These are phyloP conservation scores for Halyomorpha halys DNA, from an alignment of 1,140 invertebrate genomes.

Conservation along the genomic window DNA sequence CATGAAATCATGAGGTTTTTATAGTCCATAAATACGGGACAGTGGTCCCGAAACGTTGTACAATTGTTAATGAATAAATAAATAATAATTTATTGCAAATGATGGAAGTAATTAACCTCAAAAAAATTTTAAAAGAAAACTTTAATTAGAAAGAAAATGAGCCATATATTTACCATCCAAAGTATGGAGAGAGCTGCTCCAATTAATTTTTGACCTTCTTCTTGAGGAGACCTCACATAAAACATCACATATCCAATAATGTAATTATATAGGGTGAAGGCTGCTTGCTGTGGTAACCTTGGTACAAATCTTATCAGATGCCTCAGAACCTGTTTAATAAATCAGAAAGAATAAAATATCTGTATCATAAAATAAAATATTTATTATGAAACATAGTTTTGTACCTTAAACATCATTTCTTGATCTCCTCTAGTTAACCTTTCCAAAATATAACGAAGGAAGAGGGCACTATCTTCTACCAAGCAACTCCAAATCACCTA, in stretches of 20 bases:
- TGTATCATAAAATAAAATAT: background rate
- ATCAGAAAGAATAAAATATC: background rate
- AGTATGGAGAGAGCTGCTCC: conserved; percentile 86
- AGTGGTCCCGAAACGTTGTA: too few relatives aligned
- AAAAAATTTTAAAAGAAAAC: too few relatives aligned
- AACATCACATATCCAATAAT: conserved; percentile 99
- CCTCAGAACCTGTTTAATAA: conserved; percentile 47
- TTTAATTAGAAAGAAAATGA: too few relatives aligned
- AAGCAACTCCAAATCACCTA: conserved; percentile 92
- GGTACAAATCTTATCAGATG: conserved; percentile 89
- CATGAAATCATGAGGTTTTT: too few relatives aligned
- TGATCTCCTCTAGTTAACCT: conserved; percentile 89
- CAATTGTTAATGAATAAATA: too few relatives aligned
- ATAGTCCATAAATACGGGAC: too few relatives aligned
- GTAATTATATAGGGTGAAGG: conserved; percentile 97
- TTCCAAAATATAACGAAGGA: conserved; percentile 91
- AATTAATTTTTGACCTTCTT: conserved; percentile 85
- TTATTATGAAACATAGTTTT: background rate
- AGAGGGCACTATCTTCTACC: conserved; percentile 94
- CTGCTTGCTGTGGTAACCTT: conserved; percentile 90
- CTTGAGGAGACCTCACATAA: conserved; percentile 89
- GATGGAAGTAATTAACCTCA: too few relatives aligned
- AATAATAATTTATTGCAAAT: too few relatives aligned
- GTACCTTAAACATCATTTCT: conserved; percentile 82
- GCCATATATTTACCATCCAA: conserved; percentile 70